Conservation (phyloP, 1,140 invertebrate genomes). For the Cyphomyrmex costatus region DNA sequence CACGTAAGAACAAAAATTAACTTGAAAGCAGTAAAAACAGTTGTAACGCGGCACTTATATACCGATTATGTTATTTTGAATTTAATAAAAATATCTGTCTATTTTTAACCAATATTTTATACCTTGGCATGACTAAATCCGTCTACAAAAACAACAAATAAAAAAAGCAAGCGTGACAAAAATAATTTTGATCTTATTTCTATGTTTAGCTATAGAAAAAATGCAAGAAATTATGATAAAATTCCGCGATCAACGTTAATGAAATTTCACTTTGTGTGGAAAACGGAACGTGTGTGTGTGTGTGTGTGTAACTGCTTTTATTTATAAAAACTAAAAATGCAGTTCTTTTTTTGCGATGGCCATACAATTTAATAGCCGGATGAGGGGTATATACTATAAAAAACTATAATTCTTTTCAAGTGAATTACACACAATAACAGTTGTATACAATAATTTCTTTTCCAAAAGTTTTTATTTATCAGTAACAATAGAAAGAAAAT, state of each 20-base stretch:
- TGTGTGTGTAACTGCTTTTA: not conserved
- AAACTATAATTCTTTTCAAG: not conserved
- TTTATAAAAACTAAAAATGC: constrained; percentile 6
- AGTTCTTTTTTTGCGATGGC: not conserved
- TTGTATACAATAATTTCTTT: not conserved
- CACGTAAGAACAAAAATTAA: constrained; percentile 36
- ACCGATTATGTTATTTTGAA: constrained; percentile 27
- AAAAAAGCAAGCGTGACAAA: constrained; percentile 9
- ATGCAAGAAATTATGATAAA: not conserved
- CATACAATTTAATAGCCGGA: not conserved
- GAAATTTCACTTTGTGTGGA: not conserved
- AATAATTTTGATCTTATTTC: constrained; percentile 43
- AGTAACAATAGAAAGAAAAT: constrained; percentile 3
- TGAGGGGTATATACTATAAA: not conserved
- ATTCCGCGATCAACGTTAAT: not conserved
- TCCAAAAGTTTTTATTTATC: constrained; percentile 2
- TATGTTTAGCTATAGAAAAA: not conserved
- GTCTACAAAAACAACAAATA: not conserved
- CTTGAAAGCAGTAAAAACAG: not conserved
- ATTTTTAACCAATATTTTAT: constrained; percentile 44
- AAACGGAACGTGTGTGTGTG: not conserved
- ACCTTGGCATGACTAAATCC: not conserved
- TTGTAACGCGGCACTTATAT: not conserved
- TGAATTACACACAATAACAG: not conserved
- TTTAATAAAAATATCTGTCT: constrained; percentile 33